Evolutionary conservation across 2,113 vertebrate genomes (phyloP), one percentile per base, ranked within the genome.

Genomic region (Electrona antarctica): DNA sequence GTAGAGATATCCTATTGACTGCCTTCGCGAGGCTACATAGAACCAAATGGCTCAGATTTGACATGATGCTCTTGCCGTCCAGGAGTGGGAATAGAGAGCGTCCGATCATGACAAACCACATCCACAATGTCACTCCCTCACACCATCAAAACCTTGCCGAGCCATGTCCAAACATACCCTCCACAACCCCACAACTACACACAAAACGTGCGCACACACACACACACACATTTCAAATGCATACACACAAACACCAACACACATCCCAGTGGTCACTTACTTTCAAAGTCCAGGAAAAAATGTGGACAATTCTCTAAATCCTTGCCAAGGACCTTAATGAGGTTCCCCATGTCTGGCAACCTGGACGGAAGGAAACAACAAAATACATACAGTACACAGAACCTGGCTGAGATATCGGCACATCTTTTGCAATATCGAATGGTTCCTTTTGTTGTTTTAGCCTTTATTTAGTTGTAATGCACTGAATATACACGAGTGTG

Each of bases 281-380:
- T 97, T 97, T 97, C 96, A 90, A 97, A 97, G 94, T 97, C 96
- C 96, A 97, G 94, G 95, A 97, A 97, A 96, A 97, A 97, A 95
- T 97, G 96, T 90, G 96, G 96, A 96, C 95, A 97, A 94, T 97
- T 97, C 91, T 97, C 96, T 95, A 97, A 96, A 94, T 97, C 96
- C 95, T 97, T 97, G 93, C 95, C 95, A 94, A 97, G 93, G 94
- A 97, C 96, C 94, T 97, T 97, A 95, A 97, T 96, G 92, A 97
- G 96, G 94, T 97, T 97, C 95, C 96, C 96, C 96, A 97, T 97
- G 95, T 92, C 95, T 95, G 91, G 94, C 91, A 93, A 94, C 96
- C 95, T 96, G 95, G 90, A 93, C 91, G 56, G 86, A 91, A 91
- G 93, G 87, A 95, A 91, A 95, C 79, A 94, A 90, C 90, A 93